Conservation (phyloP, 2,797 vertebrate species). For the Ambastaia sidthimunki region DNA sequence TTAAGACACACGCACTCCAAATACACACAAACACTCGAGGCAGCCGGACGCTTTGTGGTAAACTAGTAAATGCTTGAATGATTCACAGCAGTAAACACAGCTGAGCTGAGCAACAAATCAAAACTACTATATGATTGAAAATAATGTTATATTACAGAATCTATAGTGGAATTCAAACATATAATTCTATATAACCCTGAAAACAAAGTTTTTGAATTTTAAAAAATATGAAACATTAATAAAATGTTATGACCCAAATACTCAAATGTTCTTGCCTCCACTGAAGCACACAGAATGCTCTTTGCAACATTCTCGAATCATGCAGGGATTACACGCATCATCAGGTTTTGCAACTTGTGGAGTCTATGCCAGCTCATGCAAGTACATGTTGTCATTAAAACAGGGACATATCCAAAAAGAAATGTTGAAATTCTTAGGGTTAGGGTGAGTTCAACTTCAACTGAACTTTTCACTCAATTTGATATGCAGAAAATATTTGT, state of each 20-base stretch:
- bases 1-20: constrained; percentile 32
- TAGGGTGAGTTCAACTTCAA: too few relatives aligned
- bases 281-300: neutral
- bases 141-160: too few relatives aligned
- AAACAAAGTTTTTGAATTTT: neutral
- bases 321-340: neutral
- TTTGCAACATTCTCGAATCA: neutral
- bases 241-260: neutral
- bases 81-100: neutral
- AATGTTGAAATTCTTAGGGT: neutral
- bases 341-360: neutral
- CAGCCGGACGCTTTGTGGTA: neutral
- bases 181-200: neutral
- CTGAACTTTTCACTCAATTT: too few relatives aligned
- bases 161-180: neutral
- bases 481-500: too few relatives aligned
- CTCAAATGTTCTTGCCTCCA: neutral
- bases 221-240: neutral
- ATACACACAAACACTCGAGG: constrained; percentile 19
- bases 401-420: neutral
- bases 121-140: too few relatives aligned
- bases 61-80: neutral
- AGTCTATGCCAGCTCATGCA: neutral
- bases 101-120: neutral
- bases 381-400: neutral